phyloP scores from a whole-genome alignment of 23 tunicate genomes.

The Corella eumyota region DNA sequence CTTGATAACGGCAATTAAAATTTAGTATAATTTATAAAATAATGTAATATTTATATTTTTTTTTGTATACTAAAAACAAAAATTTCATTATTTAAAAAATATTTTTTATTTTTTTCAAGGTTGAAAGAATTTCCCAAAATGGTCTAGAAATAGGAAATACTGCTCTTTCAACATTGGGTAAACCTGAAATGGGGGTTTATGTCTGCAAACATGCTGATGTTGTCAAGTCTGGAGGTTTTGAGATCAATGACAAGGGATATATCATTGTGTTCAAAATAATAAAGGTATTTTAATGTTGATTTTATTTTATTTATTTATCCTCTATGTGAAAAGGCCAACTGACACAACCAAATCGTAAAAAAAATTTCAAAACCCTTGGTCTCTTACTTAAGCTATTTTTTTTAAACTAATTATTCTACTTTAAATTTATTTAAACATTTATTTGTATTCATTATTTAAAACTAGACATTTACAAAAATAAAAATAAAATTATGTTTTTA shows the following conservation, averaged over 20 bases:
- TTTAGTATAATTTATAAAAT: too few relatives aligned
- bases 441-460: neutral
- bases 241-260: constrained; percentile 19
- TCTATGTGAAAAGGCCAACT: too few relatives aligned
- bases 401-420: neutral
- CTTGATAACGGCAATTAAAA: too few relatives aligned
- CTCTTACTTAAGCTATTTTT: too few relatives aligned
- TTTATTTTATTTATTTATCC: neutral
- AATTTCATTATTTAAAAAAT: neutral
- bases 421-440: neutral
- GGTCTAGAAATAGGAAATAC: constrained; percentile 49
- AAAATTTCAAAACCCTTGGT: neutral
- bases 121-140: constrained; percentile 37
- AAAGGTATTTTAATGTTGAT: constrained; percentile 29
- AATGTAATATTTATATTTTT: too few relatives aligned
- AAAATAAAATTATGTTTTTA: neutral
- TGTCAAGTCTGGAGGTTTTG: constrained; percentile 21
- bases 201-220: constrained; percentile 86
- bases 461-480: neutral
- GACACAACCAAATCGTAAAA: too few relatives aligned
- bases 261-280: constrained; percentile 64
- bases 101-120: constrained; percentile 17
- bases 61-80: neutral
- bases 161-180: constrained; percentile 37
- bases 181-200: constrained; percentile 76